Percentiles rank a stretch among this genome's conserved stretches.
phyloP scores from a whole-genome alignment of 2,888 invertebrate genomes.

The Drosophila nr. fundita region DNA sequence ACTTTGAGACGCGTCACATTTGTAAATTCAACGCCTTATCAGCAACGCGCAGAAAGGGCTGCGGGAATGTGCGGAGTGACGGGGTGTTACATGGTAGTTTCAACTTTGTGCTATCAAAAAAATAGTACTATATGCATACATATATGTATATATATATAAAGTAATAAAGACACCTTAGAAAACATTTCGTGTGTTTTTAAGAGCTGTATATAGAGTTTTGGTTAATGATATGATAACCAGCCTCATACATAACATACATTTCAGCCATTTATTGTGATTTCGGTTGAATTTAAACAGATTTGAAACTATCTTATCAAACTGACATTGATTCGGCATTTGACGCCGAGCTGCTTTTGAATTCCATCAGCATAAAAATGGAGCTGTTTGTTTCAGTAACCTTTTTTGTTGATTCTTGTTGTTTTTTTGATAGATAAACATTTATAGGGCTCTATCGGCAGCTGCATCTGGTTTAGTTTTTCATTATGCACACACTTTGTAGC shows the following conservation, averaged over 20 bases:
- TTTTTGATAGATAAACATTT: conserved; percentile 67
- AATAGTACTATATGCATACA: not conserved
- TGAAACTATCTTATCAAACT: not conserved
- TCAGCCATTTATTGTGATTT: not conserved
- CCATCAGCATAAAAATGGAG: not conserved
- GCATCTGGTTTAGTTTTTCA: conserved; percentile 56
- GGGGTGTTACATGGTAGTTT: not conserved
- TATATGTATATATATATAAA: not conserved
- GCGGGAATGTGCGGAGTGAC: not conserved
- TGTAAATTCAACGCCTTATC: conserved; percentile 46
- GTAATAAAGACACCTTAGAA: not conserved
- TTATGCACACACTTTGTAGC: conserved; percentile 12
- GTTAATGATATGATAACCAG: not conserved
- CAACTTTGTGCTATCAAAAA: not conserved
- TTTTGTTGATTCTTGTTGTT: conserved; percentile 11
- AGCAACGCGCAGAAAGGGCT: conserved; percentile 4
- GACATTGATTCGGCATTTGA: not conserved
- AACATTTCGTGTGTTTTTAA: not conserved
- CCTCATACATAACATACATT: not conserved
- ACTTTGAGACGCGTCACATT: conserved; percentile 64
- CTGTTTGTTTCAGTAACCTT: conserved; percentile 3
- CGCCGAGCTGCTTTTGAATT: not conserved
- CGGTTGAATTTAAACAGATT: not conserved
- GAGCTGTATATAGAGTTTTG: not conserved
- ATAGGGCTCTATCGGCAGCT: conserved; percentile 52